A percentile compares a stretch with the other conserved stretches of the same genome.
Conservation (phyloP, 2,797 vertebrate species). For the Myotis findleyi region DNA sequence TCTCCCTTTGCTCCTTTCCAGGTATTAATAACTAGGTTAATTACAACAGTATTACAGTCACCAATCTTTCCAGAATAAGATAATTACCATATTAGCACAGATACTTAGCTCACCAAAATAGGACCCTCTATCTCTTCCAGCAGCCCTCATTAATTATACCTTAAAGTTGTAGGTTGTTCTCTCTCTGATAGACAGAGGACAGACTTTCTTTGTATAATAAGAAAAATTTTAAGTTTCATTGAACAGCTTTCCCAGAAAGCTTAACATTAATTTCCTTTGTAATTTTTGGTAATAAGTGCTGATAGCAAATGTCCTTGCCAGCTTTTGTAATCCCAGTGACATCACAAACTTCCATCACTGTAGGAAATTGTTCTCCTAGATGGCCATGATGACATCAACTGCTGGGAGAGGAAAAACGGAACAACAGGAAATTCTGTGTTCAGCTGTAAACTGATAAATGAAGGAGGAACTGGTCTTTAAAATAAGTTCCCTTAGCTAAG, state of each 20-base stretch:
- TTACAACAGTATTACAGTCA: neutral
- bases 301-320: neutral
- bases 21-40: neutral
- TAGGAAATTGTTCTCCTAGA: constrained; percentile 8
- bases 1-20: neutral
- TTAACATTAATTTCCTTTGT: constrained; percentile 46
- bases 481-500: constrained; percentile 9
- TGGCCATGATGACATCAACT: neutral
- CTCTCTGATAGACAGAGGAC: neutral
- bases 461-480: constrained; percentile 16
- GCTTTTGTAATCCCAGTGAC: neutral
- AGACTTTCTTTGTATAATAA: neutral
- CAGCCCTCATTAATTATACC: neutral
- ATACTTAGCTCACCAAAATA: neutral
- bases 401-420: neutral
- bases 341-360: neutral
- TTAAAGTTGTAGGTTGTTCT: neutral
- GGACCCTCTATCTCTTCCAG: neutral
- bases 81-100: neutral
- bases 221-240: neutral
- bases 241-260: constrained; percentile 45
- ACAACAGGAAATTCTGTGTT: constrained; percentile 50
- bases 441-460: constrained; percentile 41
- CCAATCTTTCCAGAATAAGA: neutral
- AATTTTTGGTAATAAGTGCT: neutral